Conservation (phyloP, 2,888 invertebrate genomes). For the Caradrina kadenii region DNA sequence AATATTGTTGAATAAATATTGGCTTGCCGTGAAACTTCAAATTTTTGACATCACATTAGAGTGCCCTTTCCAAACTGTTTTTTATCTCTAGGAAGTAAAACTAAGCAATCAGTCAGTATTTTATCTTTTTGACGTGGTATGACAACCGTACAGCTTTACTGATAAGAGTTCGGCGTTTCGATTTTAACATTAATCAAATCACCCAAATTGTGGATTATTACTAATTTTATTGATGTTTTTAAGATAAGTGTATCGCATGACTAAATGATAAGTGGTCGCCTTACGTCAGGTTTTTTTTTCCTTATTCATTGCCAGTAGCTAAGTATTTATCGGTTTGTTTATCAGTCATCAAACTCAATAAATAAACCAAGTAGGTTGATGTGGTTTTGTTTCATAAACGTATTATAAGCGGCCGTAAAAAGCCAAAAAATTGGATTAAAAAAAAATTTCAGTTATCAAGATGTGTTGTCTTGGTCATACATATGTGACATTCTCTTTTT, state of each 20-base stretch:
- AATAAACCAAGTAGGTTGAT: slow-evolving; percentile 1
- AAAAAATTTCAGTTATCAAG: background rate
- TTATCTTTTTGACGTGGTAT: slow-evolving; percentile 63
- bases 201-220: slow-evolving; percentile 43
- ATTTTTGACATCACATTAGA: slow-evolving; percentile 5
- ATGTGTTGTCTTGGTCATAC: too few relatives aligned
- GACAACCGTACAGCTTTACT: slow-evolving; percentile 52
- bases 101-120: slow-evolving; percentile 41
- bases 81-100: slow-evolving; percentile 50
- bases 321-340: slow-evolving; percentile 17
- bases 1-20: slow-evolving; percentile 45
- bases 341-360: slow-evolving; percentile 44
- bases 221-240: slow-evolving; percentile 46
- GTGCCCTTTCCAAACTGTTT: slow-evolving; percentile 31
- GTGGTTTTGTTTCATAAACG: background rate
- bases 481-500: too few relatives aligned
- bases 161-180: slow-evolving; percentile 45
- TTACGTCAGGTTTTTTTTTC: slow-evolving; percentile 23
- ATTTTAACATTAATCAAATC: slow-evolving; percentile 34
- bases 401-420: background rate
- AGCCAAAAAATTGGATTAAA: background rate
- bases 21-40: slow-evolving; percentile 1
- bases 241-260: slow-evolving; percentile 33
- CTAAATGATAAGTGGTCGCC: background rate
- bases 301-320: background rate